Evolutionary conservation across 30 jellyfish, hydroid and myxozoan genomes (phyloP).

Genomic region (Aurelia sp.): DNA sequence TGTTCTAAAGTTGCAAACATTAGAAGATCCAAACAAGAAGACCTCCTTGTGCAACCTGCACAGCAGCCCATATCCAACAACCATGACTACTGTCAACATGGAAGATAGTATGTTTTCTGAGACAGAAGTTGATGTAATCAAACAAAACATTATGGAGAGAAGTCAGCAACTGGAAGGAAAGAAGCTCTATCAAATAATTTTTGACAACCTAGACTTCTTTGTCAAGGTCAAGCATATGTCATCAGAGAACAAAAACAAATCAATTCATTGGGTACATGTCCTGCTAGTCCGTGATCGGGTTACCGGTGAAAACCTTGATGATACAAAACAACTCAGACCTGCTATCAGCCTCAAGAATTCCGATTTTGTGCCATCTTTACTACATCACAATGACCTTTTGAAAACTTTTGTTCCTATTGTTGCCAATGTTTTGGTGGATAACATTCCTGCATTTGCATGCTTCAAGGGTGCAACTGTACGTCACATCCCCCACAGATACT

Average conservation of each 20-base stretch:
- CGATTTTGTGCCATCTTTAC: neutral
- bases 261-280: constrained; percentile 17
- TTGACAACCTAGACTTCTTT: constrained; percentile 16
- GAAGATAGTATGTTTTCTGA: neutral
- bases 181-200: constrained; percentile 13
- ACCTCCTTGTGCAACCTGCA: no score
- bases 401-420: constrained; percentile 10
- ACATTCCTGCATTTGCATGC: constrained; percentile 17
- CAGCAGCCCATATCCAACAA: no score
- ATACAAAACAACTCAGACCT: constrained; percentile 7
- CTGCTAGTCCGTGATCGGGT: constrained; percentile 9
- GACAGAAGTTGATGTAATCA: neutral
- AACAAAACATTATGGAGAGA: neutral
- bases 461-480: constrained; percentile 12
- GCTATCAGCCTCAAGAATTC: constrained; percentile 8
- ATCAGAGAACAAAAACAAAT: constrained; percentile 8
- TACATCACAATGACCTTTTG: constrained; percentile 3
- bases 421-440: neutral
- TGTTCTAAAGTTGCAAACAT: neutral
- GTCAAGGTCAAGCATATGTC: constrained; percentile 13
- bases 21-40: neutral
- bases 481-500: neutral
- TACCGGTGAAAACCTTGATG: constrained; percentile 8
- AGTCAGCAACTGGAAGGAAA: constrained; percentile 11
- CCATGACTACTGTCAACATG: no score